Base-by-base conservation (phyloP, 1,140 invertebrate species). In the Pogonognathellus flavescens region DNA sequence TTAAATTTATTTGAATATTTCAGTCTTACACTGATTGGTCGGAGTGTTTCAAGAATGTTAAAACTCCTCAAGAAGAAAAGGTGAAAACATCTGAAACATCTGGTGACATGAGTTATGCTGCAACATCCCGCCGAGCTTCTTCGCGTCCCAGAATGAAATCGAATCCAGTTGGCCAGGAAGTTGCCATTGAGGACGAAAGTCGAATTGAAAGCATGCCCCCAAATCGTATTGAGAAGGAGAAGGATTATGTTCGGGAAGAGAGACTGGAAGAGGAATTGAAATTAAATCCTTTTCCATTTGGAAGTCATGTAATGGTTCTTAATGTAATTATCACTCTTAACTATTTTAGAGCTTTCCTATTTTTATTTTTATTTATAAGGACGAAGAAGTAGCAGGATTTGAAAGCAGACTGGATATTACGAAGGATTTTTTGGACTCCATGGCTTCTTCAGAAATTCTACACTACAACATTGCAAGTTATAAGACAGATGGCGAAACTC, bases 391-490 rank as follows among this genome's bases (percentile, higher is more conserved):
- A 20, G 41, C 53, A 14, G 85, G 85, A 13, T 87, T 88, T 50
- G 83, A 86, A 16, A 55, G 80, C 14, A 14, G 86, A 20, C 53
- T 88, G 59, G 50, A 82, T 50, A 60, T 83, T 11, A 86, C 86
- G 0, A 57, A 80, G 6, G 49, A 86, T 16, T 87, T 87, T 72
- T 22, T 88, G 3, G 81, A 86, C 1, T 22, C 80, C 9, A 85
- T 87, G 16, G 25, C 55, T 59, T 49, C 82, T 5, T 80, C 80
- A n/a, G 25, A 84, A 4, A 25, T 95, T 20, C 92, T 93, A 86
- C 95, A 95, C 86, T 94, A 95, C 90, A 91, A 91, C 22, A 93
- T 96, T 41, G 89, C 91, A 60, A 92, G 93, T 49, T 95, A 93
- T 90, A 11, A 82, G 52, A 62, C 83, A 10, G 81, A 66, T 1